Conservation (phyloP, 2,888 invertebrate species). For the Pachydiplax longipennis region DNA sequence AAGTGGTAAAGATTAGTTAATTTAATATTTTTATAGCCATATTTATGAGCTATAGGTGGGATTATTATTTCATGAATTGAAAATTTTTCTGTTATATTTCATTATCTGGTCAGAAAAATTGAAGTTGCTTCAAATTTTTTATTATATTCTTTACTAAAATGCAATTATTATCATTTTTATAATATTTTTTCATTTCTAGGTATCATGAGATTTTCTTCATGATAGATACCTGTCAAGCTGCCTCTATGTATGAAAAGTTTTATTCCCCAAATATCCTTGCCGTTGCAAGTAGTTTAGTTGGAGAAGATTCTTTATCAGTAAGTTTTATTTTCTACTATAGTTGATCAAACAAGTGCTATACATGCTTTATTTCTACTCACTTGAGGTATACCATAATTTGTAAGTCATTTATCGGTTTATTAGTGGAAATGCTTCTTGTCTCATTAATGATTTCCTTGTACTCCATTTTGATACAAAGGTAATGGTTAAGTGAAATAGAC, state of each 20-base stretch:
- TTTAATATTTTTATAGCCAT: too few species aligned
- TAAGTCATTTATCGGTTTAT: neutral
- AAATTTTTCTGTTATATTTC: too few species aligned
- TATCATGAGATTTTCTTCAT: constrained; percentile 99
- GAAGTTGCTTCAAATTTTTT: too few species aligned
- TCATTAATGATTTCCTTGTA: neutral
- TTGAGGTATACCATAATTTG: neutral
- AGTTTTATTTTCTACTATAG: constrained; percentile 55
- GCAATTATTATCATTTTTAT: too few species aligned
- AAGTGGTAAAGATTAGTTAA: too few species aligned
- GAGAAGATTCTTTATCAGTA: constrained; percentile 97
- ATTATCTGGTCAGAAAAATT: too few species aligned
- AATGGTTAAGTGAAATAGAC: too few species aligned
- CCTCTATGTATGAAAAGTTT: constrained; percentile 97
- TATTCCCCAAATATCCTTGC: constrained; percentile 98
- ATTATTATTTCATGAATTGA: too few species aligned
- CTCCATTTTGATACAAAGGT: too few species aligned
- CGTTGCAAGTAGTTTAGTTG: constrained; percentile 95
- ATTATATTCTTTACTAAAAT: too few species aligned
- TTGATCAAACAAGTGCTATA: neutral
- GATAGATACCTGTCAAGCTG: constrained; percentile 99
- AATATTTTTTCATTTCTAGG: constrained; percentile 66
- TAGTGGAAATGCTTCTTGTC: neutral
- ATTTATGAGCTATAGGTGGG: too few species aligned
- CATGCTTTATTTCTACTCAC: neutral